Percentiles rank a stretch among this genome's conserved stretches.
Evolutionary conservation across 2,113 vertebrate genomes (phyloP).

Genomic region (Symphodus melops): DNA sequence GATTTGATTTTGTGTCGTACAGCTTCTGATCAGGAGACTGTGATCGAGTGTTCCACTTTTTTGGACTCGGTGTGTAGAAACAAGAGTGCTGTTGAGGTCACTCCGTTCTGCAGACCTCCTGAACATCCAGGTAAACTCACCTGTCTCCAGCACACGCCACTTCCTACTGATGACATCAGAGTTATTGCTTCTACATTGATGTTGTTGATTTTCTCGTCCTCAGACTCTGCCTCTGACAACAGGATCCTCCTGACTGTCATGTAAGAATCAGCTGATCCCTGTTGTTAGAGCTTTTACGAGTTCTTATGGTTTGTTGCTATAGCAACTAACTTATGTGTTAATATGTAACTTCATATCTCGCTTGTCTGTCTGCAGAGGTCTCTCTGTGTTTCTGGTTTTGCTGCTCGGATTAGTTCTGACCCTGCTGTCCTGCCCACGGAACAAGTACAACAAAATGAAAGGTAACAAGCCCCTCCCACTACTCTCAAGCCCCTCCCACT

Average conservation of each 20-base stretch:
- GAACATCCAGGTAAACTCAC: conserved; percentile 12
- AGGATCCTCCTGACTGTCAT: neutral
- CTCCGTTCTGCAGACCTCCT: neutral
- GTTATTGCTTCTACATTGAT: too few species aligned
- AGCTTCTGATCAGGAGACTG: neutral
- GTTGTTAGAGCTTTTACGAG: too few species aligned
- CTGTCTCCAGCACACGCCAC: neutral
- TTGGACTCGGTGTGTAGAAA: conserved; percentile 9
- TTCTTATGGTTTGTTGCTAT: too few species aligned
- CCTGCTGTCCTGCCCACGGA: neutral
- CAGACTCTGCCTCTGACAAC: neutral
- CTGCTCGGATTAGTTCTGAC: neutral
- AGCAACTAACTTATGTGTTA: neutral
- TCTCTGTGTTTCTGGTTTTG: neutral
- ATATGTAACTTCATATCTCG: too few species aligned
- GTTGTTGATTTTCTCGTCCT: too few species aligned
- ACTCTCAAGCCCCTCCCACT: neutral
- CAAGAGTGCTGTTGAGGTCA: neutral
- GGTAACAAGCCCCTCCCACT: neutral
- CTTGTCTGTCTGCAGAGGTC: neutral
- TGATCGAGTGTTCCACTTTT: neutral
- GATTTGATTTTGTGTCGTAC: neutral
- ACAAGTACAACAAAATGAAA: neutral
- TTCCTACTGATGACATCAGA: neutral
- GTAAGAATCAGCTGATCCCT: conserved; percentile 8